Conservation (phyloP, 2,797 vertebrate genomes). For the Chelidonichthys spinosus region DNA sequence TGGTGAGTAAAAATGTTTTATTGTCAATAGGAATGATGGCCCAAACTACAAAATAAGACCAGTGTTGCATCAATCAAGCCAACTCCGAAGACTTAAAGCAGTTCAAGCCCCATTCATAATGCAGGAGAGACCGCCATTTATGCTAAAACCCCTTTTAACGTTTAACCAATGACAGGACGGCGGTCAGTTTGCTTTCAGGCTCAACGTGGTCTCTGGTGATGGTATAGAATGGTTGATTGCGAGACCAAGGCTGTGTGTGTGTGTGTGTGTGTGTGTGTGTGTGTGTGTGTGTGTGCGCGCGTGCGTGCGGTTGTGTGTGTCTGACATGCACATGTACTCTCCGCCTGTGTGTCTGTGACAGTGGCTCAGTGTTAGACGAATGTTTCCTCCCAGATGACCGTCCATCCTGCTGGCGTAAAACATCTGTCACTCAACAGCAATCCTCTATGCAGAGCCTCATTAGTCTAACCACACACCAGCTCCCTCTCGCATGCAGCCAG, state of each 20-base stretch:
- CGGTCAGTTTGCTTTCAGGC: slow-evolving; percentile 47
- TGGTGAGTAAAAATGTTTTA: not conserved
- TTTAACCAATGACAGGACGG: slow-evolving; percentile 20
- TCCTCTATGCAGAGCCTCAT: slow-evolving; percentile 71
- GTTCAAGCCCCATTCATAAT: slow-evolving; percentile 25
- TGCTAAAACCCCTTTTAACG: slow-evolving; percentile 48
- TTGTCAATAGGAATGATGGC: not conserved
- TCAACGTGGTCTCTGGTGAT: slow-evolving; percentile 15
- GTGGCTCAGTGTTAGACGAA: slow-evolving; percentile 47
- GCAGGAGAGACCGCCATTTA: slow-evolving; percentile 30
- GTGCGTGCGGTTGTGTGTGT: slow-evolving; percentile 2
- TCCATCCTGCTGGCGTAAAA: slow-evolving; percentile 71
- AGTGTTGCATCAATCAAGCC: not conserved
- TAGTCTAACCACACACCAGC: slow-evolving; percentile 73
- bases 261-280: slow-evolving; percentile 5
- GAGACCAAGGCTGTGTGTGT: not conserved
- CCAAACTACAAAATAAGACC: not conserved
- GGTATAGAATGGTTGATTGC: slow-evolving; percentile 11
- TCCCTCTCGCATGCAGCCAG: slow-evolving; percentile 55
- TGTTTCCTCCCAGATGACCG: slow-evolving; percentile 58
- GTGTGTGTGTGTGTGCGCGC: not conserved
- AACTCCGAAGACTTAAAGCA: slow-evolving; percentile 18
- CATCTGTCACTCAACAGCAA: slow-evolving; percentile 71
- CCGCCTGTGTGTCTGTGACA: slow-evolving; percentile 53
- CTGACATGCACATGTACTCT: slow-evolving; percentile 11